Evolutionary conservation across 1,140 invertebrate genomes (phyloP).

Genomic region (Dinoponera quadriceps): DNA sequence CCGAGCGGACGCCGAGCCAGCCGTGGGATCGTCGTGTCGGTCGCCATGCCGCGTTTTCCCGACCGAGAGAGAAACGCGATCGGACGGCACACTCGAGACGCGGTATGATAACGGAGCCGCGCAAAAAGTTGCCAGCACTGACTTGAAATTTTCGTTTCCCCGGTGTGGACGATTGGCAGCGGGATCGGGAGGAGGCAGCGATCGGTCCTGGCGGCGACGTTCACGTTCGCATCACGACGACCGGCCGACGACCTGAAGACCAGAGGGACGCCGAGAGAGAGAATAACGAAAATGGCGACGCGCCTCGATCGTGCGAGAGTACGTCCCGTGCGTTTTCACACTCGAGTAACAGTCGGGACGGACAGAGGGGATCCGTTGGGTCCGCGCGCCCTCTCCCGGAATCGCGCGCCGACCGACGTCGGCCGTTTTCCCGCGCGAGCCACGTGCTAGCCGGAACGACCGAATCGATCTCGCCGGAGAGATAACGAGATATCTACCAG

Average conservation of each 20-base stretch:
- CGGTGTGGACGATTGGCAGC: slow-evolving; percentile 80
- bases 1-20: too few relatives aligned
- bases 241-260: background rate
- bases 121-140: slow-evolving; percentile 85
- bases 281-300: slow-evolving; percentile 41
- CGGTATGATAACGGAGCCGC: slow-evolving; percentile 32
- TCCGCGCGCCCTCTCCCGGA: slow-evolving; percentile 19
- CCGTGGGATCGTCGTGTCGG: too few relatives aligned
- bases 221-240: slow-evolving; percentile 59
- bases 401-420: background rate
- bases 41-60: too few relatives aligned
- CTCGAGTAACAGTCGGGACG: too few relatives aligned
- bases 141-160: slow-evolving; percentile 83
- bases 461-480: too few relatives aligned
- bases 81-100: background rate
- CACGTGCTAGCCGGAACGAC: background rate
- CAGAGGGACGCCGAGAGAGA: background rate
- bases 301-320: background rate
- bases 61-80: background rate
- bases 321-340: slow-evolving; percentile 21
- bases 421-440: background rate
- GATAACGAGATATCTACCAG: too few relatives aligned
- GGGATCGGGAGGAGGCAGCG: slow-evolving; percentile 51
- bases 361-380: background rate
- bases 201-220: slow-evolving; percentile 73